Conservation (phyloP, 2,888 invertebrate species). For the Unio delphinus region DNA sequence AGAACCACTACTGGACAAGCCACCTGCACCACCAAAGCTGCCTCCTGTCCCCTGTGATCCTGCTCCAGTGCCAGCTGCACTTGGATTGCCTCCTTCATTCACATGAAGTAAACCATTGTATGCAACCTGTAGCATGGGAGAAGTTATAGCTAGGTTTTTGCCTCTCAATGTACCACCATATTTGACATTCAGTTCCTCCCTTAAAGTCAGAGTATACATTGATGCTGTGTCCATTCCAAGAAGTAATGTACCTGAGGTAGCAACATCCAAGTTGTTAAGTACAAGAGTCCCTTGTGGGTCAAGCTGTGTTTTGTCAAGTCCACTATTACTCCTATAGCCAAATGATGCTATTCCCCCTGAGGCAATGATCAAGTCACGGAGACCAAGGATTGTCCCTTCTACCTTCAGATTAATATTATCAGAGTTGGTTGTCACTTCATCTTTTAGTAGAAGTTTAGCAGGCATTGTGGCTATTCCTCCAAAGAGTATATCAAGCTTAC, state of each 20-base stretch:
- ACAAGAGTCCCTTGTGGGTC: constrained; percentile 34
- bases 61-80: constrained; percentile 27
- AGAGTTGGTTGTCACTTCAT: constrained; percentile 19
- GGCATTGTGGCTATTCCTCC: constrained; percentile 33
- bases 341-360: constrained; percentile 38
- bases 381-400: constrained; percentile 37
- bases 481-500: constrained; percentile 35
- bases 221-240: constrained; percentile 29
- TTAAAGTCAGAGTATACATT: constrained; percentile 29
- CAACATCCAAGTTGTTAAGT: constrained; percentile 42
- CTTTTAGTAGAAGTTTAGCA: constrained; percentile 43
- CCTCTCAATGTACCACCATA: constrained; percentile 38
- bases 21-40: constrained; percentile 54
- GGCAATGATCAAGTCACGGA: constrained; percentile 47
- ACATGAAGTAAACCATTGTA: constrained; percentile 38
- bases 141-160: constrained; percentile 28
- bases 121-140: constrained; percentile 39
- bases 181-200: constrained; percentile 37
- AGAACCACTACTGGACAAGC: constrained; percentile 21
- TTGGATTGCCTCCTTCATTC: constrained; percentile 31
- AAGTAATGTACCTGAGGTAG: constrained; percentile 41
- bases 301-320: constrained; percentile 16
- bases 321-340: constrained; percentile 32
- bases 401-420: constrained; percentile 40
- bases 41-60: constrained; percentile 43